Evolutionary conservation across 2,888 invertebrate genomes (phyloP).

Genomic region (Lacanobia wlatinum): DNA sequence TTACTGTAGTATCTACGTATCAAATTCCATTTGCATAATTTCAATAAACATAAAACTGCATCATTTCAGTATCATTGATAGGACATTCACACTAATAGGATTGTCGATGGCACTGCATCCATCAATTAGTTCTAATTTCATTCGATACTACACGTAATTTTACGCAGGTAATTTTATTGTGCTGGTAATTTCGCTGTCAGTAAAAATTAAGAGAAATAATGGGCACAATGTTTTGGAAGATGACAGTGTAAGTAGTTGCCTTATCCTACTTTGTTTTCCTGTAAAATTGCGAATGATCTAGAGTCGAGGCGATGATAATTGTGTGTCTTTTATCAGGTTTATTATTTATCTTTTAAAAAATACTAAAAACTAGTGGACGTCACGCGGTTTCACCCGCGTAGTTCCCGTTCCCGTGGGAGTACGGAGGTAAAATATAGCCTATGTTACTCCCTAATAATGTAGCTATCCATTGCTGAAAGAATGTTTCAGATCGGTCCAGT

Average conservation of each 20-base stretch:
- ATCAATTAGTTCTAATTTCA: conserved; percentile 38
- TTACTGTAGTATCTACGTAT: not conserved
- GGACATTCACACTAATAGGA: conserved; percentile 36
- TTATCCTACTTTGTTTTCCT: not conserved
- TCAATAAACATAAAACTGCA: conserved; percentile 11
- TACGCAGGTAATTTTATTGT: conserved; percentile 12
- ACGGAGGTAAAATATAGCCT: too few relatives aligned
- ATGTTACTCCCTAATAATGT: too few relatives aligned
- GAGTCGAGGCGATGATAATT: not conserved
- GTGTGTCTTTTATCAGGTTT: not conserved
- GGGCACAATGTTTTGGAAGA: not conserved
- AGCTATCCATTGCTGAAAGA: too few relatives aligned
- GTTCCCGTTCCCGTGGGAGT: too few relatives aligned
- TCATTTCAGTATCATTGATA: conserved; percentile 16
- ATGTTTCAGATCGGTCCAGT: too few relatives aligned
- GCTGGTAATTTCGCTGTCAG: conserved; percentile 1
- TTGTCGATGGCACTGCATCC: conserved; percentile 29
- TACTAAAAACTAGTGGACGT: too few relatives aligned
- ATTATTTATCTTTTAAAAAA: not conserved
- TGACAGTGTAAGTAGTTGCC: not conserved
- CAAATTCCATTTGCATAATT: conserved; percentile 25
- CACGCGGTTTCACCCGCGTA: too few relatives aligned
- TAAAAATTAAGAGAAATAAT: not conserved
- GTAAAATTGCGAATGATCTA: not conserved
- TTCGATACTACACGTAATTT: conserved; percentile 22